Evolutionary conservation across 1,140 invertebrate species (phyloP), one percentile per base, ranked within the genome.

Genomic region (Musca domestica): DNA sequence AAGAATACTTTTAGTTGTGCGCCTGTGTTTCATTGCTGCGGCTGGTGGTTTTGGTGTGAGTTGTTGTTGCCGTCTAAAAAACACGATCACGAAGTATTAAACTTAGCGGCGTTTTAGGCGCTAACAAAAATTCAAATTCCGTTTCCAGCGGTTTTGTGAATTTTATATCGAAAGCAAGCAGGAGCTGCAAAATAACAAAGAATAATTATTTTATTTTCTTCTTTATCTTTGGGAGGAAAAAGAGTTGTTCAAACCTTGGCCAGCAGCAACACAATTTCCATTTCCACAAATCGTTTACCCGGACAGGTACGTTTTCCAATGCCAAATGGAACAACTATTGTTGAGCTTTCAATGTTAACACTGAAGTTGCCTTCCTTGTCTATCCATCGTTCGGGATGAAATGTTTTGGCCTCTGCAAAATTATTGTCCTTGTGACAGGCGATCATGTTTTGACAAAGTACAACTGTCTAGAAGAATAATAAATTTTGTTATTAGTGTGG

Each of bases 281-380:
- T 86, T 72, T 94, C 91, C 3, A 93, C 88, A 73, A 93, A 93
- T 65, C 91, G 83, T 81, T 93, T 92, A 19, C 92, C 92, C 0
- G 92, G 92, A 81, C 92, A 95, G 78, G 91, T 91, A 61, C 92
- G 83, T 49, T 87, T 84, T 0, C 96, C 96, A 65, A 89, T 86
- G 0, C 96, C 96, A 83, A 98, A 98, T 0, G 95, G 93, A 3
- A 92, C 87, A 0, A 95, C 87, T 17, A 95, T 81, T 27, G 84
- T 86, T 7, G 75, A 74, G 20, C 82, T 76, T 10, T 82, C 75
- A 70, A 78, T 76, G 49, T 80, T 80, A 12, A 80, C 81, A 20
- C 81, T 74, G 12, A 81, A 73, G 27, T 80, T 75, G 68, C 79
- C 81, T n/a, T 80, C 73, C 3, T 81, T 77, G 27, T 85, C 81